Conservation (phyloP, 2,797 vertebrate species). For the Anas capensis region DNA sequence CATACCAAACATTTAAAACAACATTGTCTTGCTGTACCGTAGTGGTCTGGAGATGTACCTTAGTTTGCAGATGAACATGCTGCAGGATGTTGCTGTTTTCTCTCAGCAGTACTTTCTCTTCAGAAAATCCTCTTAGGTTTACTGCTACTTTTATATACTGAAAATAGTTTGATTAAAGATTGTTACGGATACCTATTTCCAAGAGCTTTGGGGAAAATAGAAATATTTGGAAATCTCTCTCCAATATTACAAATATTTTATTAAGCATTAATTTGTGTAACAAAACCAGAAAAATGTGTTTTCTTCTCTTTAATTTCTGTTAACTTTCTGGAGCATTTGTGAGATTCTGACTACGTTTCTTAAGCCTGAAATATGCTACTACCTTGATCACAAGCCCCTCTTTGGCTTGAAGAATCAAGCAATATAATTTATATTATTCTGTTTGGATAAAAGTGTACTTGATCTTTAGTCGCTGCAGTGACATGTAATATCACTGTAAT, state of each 20-base stretch:
- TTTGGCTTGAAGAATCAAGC: background rate
- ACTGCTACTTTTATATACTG: background rate
- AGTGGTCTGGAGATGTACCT: rapidly evolving
- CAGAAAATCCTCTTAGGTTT: background rate
- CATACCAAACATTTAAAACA: background rate
- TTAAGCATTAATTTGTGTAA: background rate
- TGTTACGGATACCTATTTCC: rapidly evolving
- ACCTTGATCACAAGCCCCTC: background rate
- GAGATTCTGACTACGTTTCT: background rate
- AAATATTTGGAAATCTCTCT: background rate
- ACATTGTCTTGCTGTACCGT: background rate
- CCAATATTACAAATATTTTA: background rate
- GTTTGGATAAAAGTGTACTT: background rate
- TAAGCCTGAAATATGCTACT: rapidly evolving
- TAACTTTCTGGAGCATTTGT: background rate
- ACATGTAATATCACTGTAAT: background rate
- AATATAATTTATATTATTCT: background rate
- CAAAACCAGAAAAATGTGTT: background rate
- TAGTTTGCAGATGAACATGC: background rate
- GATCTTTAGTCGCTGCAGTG: background rate
- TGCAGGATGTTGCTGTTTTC: background rate
- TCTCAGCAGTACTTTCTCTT: background rate
- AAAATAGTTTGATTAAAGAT: background rate
- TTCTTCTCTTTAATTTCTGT: background rate
- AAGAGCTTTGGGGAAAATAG: background rate